Base-by-base conservation (phyloP, 2,888 invertebrate genomes). In the Rhamnusium bicolor region DNA sequence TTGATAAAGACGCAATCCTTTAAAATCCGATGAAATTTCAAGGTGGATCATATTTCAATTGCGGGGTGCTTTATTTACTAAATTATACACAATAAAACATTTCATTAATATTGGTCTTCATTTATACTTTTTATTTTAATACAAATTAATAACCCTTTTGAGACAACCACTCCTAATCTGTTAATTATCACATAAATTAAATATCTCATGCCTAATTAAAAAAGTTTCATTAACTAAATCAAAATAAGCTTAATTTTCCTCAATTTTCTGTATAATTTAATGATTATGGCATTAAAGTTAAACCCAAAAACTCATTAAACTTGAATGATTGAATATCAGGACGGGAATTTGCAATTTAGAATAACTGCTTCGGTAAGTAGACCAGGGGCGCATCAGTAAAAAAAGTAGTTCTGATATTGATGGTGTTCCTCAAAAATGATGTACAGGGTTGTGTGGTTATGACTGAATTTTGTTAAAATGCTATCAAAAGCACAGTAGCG, bases 301-400 rank as follows among this genome's bases (percentile, higher is more conserved):
- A 53, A 62, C 69, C 18, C 62, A 62, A 72, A 72, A 69, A 67
- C 68, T 75, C 72, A 75, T 75, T 75, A 75, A 75, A 75, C 67
- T 72, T 58, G 70, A 75, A 72, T 54, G 68, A 69, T 71, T 68
- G 74, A 74, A 73, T 70, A 73, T 73, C 62, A 73, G 47, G 21
- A 24, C 49, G 29, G 62, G 49, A 40, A 69, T 74, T 69, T 71
- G 63, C 68, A 71, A 74, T 74, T 71, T 69, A 54, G 53, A 70
- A 69, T 73, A 69, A 73, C 66, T 66, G 60, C 54, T 40, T 40
- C 21, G 27, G 61, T 29, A 61, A 61, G 60, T 21, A 19, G 46
- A n/a, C 14, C 61, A 61, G 40, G 19, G 61, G n/a, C 61, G 61
- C 19, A 19, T 5, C 18, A 3, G 14, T 1, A 24, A 24, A 4